Evolutionary conservation across 2,888 invertebrate genomes (phyloP), one percentile per base, ranked within the genome.

Genomic region (Dioctria linearis): DNA sequence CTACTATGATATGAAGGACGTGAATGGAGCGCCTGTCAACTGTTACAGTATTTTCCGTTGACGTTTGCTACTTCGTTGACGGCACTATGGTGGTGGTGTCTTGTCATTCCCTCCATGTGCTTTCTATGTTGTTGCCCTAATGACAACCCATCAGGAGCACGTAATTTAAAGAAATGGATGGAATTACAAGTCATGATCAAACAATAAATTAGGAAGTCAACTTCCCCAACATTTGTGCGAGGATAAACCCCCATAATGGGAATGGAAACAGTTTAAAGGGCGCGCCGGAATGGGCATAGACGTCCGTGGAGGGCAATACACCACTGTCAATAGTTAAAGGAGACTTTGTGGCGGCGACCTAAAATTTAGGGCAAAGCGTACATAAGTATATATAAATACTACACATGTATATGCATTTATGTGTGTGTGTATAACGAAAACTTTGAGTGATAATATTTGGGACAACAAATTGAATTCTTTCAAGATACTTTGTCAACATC

Each of bases 391-490:
- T n/a, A 25, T 25, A 25, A 25, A 25, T 25, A 25, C 1, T 25
- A 25, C 25, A 25, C 25, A 25, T 25, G 25, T 25, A 25, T 25
- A 25, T 25, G 25, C 2, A 25, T 25, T 0, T 25, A 25, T 25
- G 25, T 25, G 25, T 25, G 25, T 25, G 25, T 25, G 25, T 25
- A 25, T 25, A 25, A 43, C 25, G 13, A 63, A 78, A 78, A 78
- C 39, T 78, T 59, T 49, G 63, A 66, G 66, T 75, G 42, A 80
- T 25, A 25, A 25, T 76, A 80, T 80, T 76, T 76, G 5, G 76
- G 76, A 81, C 79, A 81, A 79, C 73, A 81, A 81, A 81, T 81
- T 81, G 76, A 81, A 81, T 81, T 81, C 81, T 67, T 81, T 81
- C 66, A 65, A 69, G 79, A 81, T 75, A 66, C 79, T 81, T 79